A percentile compares a stretch with the other conserved stretches of the same genome.
Conservation (phyloP, 1,140 invertebrate genomes). For the Drosophila funebris region DNA sequence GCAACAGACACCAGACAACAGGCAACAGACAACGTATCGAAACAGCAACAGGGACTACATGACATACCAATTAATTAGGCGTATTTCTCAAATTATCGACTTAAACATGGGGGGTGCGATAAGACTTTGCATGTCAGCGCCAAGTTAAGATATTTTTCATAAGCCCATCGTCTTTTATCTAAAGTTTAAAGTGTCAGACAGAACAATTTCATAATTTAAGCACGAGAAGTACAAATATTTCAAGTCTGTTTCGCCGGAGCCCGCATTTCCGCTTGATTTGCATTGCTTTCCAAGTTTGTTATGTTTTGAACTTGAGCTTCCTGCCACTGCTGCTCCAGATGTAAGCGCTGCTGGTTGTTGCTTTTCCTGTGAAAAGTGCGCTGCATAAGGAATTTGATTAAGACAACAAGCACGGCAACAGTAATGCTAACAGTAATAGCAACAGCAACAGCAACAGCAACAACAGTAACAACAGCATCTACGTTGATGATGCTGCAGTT, state of each 20-base stretch:
- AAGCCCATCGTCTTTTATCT: constrained; percentile 5
- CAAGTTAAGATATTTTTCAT: constrained; percentile 46
- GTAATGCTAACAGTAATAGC: constrained; percentile 34
- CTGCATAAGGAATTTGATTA: constrained; percentile 80
- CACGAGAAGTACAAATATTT: constrained; percentile 29
- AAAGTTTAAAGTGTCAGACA: constrained; percentile 54
- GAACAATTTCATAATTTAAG: constrained; percentile 59
- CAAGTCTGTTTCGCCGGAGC: constrained; percentile 29
- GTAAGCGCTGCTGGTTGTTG: constrained; percentile 38
- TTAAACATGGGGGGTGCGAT: constrained; percentile 19
- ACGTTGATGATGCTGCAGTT: constrained; percentile 63
- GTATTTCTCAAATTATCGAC: constrained; percentile 77
- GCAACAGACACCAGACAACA: constrained; percentile 41
- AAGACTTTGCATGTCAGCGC: constrained; percentile 60
- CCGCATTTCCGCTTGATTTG: constrained; percentile 80
- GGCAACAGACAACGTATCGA: neutral
- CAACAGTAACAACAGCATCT: too few relatives aligned
- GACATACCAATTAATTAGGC: constrained; percentile 77
- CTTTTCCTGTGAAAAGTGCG: constrained; percentile 70
- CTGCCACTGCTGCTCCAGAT: constrained; percentile 56
- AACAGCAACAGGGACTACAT: constrained; percentile 45
- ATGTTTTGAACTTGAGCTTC: constrained; percentile 79
- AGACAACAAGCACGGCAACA: constrained; percentile 60
- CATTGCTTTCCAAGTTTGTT: constrained; percentile 77
- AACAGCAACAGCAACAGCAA: too few relatives aligned